Evolutionary conservation across 1,140 invertebrate genomes (phyloP).

Genomic region (Bombus impatiens): DNA sequence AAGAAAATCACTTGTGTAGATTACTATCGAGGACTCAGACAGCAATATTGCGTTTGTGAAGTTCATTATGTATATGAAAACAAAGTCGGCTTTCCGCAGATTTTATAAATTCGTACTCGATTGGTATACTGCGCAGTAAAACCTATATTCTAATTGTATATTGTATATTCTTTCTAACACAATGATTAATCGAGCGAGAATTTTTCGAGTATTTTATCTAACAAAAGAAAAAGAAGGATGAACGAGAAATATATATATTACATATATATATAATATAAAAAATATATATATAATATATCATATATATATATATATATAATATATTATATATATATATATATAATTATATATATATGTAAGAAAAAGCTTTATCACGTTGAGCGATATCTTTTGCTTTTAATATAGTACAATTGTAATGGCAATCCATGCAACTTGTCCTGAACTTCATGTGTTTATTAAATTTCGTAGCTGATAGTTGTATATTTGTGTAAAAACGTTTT

Average conservation of each 20-base stretch:
- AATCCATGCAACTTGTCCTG: slow-evolving; percentile 11
- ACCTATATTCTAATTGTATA: slow-evolving; percentile 36
- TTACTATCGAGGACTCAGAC: slow-evolving; percentile 13
- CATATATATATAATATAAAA: too few relatives aligned
- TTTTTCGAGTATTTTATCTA: slow-evolving; percentile 18
- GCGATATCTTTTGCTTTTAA: slow-evolving; percentile 11
- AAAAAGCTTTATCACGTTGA: neutral
- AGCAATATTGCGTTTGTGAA: slow-evolving; percentile 34
- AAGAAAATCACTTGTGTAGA: slow-evolving; percentile 7
- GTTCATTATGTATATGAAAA: neutral
- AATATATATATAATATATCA: too few relatives aligned
- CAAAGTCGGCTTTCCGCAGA: slow-evolving; percentile 1
- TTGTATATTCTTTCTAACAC: slow-evolving; percentile 35
- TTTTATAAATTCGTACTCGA: slow-evolving; percentile 25
- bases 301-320: neutral
- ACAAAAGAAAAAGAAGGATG: neutral
- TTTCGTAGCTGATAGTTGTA: slow-evolving; percentile 6
- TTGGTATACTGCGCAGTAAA: slow-evolving; percentile 12
- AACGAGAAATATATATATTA: neutral
- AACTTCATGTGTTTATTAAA: slow-evolving; percentile 1
- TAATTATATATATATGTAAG: neutral
- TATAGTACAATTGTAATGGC: slow-evolving; percentile 16
- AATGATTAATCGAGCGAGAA: slow-evolving; percentile 17
- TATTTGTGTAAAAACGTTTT: slow-evolving; percentile 20
- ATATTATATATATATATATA: too few relatives aligned